These are phyloP conservation scores for Cloeon dipterum DNA, from an alignment of 2,888 invertebrate species.

Conservation along the genomic window DNA sequence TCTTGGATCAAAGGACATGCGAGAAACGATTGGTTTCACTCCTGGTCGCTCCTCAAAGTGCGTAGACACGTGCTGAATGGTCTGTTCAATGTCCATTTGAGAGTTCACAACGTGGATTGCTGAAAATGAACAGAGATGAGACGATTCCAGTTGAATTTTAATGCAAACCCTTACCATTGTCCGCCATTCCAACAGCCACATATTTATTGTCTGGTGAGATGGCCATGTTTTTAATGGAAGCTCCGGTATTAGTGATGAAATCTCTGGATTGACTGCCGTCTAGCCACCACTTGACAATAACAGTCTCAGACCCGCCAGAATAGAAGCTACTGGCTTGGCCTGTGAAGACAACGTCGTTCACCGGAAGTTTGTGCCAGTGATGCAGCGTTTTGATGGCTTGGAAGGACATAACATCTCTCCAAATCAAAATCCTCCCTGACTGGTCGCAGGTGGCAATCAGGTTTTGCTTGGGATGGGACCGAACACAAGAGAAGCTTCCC, in stretches of 20 bases:
- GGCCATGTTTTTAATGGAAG: slow-evolving; percentile 35
- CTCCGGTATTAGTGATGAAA: slow-evolving; percentile 46
- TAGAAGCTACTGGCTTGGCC: slow-evolving; percentile 37
- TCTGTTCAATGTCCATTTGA: slow-evolving; percentile 23
- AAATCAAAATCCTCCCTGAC: slow-evolving; percentile 36
- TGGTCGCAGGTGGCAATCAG: slow-evolving; percentile 43
- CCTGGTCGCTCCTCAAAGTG: slow-evolving; percentile 9
- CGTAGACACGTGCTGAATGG: slow-evolving; percentile 44
- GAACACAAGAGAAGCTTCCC: slow-evolving; percentile 34
- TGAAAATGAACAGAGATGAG: slow-evolving; percentile 10
- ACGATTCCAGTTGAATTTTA: neutral
- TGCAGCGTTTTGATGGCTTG: slow-evolving; percentile 22
- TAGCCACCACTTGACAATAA: slow-evolving; percentile 51
- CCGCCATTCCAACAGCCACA: slow-evolving; percentile 38
- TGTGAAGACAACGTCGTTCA: slow-evolving; percentile 41
- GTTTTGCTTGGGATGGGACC: slow-evolving; percentile 38
- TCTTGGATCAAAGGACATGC: slow-evolving; percentile 32
- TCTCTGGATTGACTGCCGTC: slow-evolving; percentile 23
- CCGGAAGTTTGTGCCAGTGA: slow-evolving; percentile 58
- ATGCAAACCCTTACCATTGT: slow-evolving; percentile 29
- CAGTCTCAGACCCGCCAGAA: slow-evolving; percentile 56
- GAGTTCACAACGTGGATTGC: slow-evolving; percentile 19
- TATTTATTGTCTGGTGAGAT: slow-evolving; percentile 35
- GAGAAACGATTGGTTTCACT: slow-evolving; percentile 12
- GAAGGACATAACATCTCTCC: slow-evolving; percentile 18